A percentile compares a stretch with the other conserved stretches of the same genome.
Conservation (phyloP, 2,113 vertebrate species). For the Meles meles region DNA sequence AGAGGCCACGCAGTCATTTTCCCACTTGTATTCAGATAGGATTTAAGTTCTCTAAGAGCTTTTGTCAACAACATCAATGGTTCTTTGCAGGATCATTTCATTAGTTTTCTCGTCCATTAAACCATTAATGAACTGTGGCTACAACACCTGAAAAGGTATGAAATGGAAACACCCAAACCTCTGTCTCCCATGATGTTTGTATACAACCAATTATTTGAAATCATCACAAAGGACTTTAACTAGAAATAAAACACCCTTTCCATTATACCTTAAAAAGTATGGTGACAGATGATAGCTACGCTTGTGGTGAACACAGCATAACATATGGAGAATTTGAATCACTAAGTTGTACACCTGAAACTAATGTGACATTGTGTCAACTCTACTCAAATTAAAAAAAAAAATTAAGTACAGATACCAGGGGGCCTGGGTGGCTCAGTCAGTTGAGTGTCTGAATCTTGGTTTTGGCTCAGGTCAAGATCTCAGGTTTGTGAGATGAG, state of each 20-base stretch:
- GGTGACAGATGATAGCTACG: background rate
- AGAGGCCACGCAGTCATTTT: background rate
- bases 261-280: background rate
- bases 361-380: too few relatives aligned
- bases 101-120: background rate
- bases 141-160: background rate
- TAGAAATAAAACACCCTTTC: background rate
- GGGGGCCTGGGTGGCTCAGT: too few relatives aligned
- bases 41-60: background rate
- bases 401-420: too few relatives aligned
- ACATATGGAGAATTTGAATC: background rate
- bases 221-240: background rate
- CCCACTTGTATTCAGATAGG: constrained; percentile 15
- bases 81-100: background rate
- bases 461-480: too few relatives aligned
- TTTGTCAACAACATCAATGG: constrained; percentile 22
- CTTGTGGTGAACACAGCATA: background rate
- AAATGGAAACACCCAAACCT: background rate
- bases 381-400: too few relatives aligned
- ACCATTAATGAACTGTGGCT: background rate
- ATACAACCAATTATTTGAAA: background rate
- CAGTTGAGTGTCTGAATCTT: too few relatives aligned
- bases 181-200: background rate
- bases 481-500: too few relatives aligned
- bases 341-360: too few relatives aligned